Base-by-base conservation (phyloP, 2,797 vertebrate genomes). In the Anisognathus igniventris region DNA sequence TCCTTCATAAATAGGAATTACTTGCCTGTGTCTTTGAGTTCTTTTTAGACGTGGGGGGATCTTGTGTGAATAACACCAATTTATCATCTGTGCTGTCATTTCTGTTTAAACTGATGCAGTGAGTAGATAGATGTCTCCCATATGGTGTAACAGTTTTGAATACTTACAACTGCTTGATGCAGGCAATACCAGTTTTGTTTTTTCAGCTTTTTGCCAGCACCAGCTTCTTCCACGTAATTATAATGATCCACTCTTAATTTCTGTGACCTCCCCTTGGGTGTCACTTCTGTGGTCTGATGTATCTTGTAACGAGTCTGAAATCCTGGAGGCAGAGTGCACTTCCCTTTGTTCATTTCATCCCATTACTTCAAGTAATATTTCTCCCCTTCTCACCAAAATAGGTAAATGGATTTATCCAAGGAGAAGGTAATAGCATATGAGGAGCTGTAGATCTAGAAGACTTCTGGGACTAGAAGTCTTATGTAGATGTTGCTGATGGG, bases 91-190 rank as follows among this genome's bases (percentile, higher is more conserved):
- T 92, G 60, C 85, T 92, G 74, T 87, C 89, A 77, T 45, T 53
- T 79, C 71, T 92, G n/a, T 92, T 92, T 77, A 86, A 95, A 93
- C 64, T 82, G 75, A 39, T 76, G 72, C n/a, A 77, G 58, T 54
- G 68, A 76, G 58, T 88, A 87, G 86, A 80, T 86, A 61, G 86
- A 80, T 90, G 18, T 71, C 54, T 80, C 87, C 74, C 89, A 71
- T 94, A 87, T 83, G 81, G 67, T 79, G 45, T 71, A 54, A 57
- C 65, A 80, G 51, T 80, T 91, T 78, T 77, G 72, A 90, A 80
- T 82, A 53, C 62, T 90, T 80, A 42, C 3, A 84, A 30, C 40
- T 68, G 22, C 27, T 79, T 8, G 4, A 39, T 51, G 45, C 31
- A 68, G 30, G 81, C 54, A 88, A 53, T 76, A 73, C 37, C 50